Evolutionary conservation across 2,797 vertebrate species (phyloP).

Genomic region (Labeo calbasu): DNA sequence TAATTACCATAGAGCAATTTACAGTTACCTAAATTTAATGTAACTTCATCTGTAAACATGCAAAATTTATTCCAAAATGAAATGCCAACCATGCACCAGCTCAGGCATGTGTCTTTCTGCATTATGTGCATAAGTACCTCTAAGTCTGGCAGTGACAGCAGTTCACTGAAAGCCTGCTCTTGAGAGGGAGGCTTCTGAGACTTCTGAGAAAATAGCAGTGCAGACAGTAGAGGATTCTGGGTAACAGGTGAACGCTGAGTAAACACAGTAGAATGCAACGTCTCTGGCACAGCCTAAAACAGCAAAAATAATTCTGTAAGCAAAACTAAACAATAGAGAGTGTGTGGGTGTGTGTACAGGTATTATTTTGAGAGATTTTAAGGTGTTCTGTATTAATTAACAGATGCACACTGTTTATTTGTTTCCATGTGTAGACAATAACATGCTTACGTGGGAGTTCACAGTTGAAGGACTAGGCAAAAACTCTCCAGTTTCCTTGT

Average conservation of each 20-base stretch:
- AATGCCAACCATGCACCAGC: not conserved
- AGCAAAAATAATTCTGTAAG: constrained; percentile 7
- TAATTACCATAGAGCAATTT: constrained; percentile 1
- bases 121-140: constrained; percentile 37
- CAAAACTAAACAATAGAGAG: not conserved
- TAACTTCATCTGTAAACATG: not conserved
- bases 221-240: constrained; percentile 52
- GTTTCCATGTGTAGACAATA: not conserved
- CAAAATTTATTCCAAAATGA: not conserved
- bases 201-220: constrained; percentile 44
- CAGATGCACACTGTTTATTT: not conserved
- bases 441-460: constrained; percentile 30
- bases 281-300: constrained; percentile 28
- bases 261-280: constrained; percentile 12
- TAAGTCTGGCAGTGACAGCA: constrained; percentile 44
- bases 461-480: constrained; percentile 29
- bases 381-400: not conserved
- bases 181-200: constrained; percentile 25
- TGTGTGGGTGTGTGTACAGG: not conserved
- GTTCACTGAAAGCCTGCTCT: constrained; percentile 37
- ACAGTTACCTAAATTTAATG: not conserved
- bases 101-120: not conserved
- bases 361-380: not conserved
- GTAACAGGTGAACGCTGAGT: constrained; percentile 46
- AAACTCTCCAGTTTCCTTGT: constrained; percentile 50